Percentiles rank a stretch among this genome's conserved stretches.
These are phyloP conservation scores for Ictidomys tridecemlineatus DNA, from an alignment of 2,113 vertebrate genomes.

Conservation along the genomic window DNA sequence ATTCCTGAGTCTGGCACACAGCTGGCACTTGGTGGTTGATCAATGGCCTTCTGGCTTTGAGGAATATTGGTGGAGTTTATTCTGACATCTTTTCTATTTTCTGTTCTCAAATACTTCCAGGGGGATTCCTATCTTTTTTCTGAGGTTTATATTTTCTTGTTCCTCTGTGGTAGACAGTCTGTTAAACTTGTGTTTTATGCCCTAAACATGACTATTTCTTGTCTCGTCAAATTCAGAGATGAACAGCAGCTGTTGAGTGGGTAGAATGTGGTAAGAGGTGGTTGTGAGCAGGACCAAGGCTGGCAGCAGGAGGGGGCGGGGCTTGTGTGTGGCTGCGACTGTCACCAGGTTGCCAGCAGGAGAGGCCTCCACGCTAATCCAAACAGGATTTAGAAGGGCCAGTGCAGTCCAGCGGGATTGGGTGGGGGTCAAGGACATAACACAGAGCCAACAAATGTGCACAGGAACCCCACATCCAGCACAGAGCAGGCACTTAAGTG, in stretches of 20 bases:
- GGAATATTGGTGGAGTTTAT: not conserved
- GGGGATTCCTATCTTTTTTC: not conserved
- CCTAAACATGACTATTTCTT: not conserved
- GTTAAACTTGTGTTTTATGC: not conserved
- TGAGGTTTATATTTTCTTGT: not conserved
- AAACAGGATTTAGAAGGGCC: not conserved
- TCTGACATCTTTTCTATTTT: not conserved
- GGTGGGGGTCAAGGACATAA: not conserved
- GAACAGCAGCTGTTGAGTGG: not conserved
- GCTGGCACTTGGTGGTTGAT: no score
- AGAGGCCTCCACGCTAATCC: not conserved
- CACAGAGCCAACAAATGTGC: not conserved
- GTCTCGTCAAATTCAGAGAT: not conserved
- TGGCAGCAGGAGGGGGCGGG: not conserved
- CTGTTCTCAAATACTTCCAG: not conserved
- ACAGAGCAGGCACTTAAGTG: not conserved
- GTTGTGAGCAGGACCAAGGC: not conserved
- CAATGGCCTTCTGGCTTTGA: not conserved
- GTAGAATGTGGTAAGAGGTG: not conserved
- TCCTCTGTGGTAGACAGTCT: not conserved
- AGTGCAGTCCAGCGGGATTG: not conserved
- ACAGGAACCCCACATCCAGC: not conserved
- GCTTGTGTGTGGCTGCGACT: not conserved
- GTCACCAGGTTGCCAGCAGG: no score
- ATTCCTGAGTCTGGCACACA: not conserved